Base-by-base conservation (phyloP, 2,888 invertebrate species). In the Synanthedon tipuliformis region DNA sequence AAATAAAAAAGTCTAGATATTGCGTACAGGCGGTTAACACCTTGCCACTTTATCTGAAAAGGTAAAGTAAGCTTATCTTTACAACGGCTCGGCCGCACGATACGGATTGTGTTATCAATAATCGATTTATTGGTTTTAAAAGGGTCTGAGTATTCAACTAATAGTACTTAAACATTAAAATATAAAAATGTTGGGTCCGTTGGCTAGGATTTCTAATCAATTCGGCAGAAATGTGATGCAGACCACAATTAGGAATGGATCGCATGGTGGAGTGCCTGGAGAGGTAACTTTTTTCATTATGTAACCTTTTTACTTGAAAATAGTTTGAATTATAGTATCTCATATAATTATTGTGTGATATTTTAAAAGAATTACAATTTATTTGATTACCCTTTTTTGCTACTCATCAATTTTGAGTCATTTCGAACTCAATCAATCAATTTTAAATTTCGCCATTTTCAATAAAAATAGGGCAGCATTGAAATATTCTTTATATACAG, bases 221-320 rank as follows among this genome's bases (percentile, higher is more conserved):
- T 57, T 70, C 16, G 78, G 80, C 1, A 78, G 76, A 53, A 81
- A 75, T 75, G 78, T 81, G 54, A 73, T 85, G 78, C 74, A 57
- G 57, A 79, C 57, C 48, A 68, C 73, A 50, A 59, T 83, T 4
- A 79, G 86, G 57, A 80, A 83, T 54, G 84, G 82, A 3, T 84
- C 81, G 3, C 68, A 78, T 58, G 87, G 87, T 8, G 84, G 84
- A 1, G 56, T 78, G 7, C 82, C 85, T 49, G 84, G 86, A 1
- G 81, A 82, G 77, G 86, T 85, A 57, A 62, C 78, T 63, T 16
- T 7, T 49, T 54, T 56, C 62, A 52, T 52, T 59, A 51, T 56
- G 59, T 79, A 80, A 80, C 71, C 69, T 81, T 80, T 16, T 13
- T 10, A 13, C 10, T 16, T 18, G 5, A 18, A 40, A 51, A 23